These are phyloP conservation scores for Quiscalus mexicanus DNA, from an alignment of 2,113 vertebrate genomes.

Conservation along the genomic window DNA sequence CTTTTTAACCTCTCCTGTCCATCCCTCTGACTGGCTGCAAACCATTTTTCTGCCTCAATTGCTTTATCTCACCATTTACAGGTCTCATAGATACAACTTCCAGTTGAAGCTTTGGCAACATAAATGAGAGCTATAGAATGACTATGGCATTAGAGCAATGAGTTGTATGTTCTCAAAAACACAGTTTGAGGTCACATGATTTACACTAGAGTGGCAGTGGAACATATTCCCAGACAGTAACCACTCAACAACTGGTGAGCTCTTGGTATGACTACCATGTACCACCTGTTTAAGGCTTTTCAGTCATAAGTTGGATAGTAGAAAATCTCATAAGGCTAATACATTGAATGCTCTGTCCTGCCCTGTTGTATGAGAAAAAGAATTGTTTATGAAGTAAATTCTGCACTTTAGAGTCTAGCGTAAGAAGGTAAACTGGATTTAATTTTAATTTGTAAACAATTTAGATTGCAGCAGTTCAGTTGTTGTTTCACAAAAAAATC, in stretches of 20 bases:
- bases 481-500: neutral
- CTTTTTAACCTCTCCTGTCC: neutral
- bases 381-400: neutral
- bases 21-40: neutral
- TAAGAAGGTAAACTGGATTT: neutral
- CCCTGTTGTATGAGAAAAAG: neutral
- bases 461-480: neutral
- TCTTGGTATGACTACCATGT: neutral
- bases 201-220: neutral
- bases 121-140: neutral
- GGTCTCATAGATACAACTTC: neutral
- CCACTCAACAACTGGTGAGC: neutral
- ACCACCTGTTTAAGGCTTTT: neutral
- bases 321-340: neutral
- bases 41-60: neutral
- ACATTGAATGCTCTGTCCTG: neutral
- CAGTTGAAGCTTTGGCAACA: neutral
- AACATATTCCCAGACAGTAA: neutral
- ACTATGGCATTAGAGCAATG: neutral
- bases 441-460: neutral
- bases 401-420: neutral
- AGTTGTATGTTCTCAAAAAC: neutral
- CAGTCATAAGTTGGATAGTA: neutral
- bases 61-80: neutral
- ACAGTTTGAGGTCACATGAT: neutral